Base-by-base conservation (phyloP, 2,888 invertebrate genomes). In the Meta bourneti region DNA sequence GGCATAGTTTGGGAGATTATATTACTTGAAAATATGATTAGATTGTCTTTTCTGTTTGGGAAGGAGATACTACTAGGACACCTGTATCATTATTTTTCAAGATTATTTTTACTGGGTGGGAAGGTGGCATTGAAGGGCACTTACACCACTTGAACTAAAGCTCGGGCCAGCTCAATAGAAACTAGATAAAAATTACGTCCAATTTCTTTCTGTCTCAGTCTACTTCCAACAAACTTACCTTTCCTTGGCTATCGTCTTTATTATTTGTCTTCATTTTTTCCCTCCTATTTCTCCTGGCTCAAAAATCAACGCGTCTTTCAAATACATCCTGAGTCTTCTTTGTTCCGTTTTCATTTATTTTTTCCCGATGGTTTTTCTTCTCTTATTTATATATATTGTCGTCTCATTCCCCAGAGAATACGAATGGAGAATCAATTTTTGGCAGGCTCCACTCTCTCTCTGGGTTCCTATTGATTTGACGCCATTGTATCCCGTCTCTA, bases 371-470 rank as follows among this genome's bases (percentile, higher is more conserved):
- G 48, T 19, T 19, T 82, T 16, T 51, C 78, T 82, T 20, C 82
- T 84, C 79, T 87, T 87, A 87, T 87, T 87, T 87, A 79, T 87
- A 87, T 71, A 79, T 52, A 87, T 87, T 71, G 87, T 79, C 51
- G 61, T 79, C 78, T 71, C 74, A 74, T 78, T 82, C 83, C 51
- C 78, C n/a, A 7, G 89, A 83, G 89, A 89, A 70, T 78, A 84
- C 78, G 78, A 71, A 89, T 83, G 78, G 83, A 82, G 78, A 89
- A 89, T 89, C 89, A 89, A 89, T 89, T 89, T 89, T 89, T 89
- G 80, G 61, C 74, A 81, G 81, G 70, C 19, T 54, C 7, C 48
- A 51, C 48, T n/a, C 34, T 71, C 19, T 70, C 70, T 51, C 61
- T 54, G 34, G 69, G 79, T 71, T 54, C 51, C 75, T 77, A 89